These are phyloP conservation scores for Heliconius erato DNA, from an alignment of 2,888 invertebrate species.

Conservation along the genomic window DNA sequence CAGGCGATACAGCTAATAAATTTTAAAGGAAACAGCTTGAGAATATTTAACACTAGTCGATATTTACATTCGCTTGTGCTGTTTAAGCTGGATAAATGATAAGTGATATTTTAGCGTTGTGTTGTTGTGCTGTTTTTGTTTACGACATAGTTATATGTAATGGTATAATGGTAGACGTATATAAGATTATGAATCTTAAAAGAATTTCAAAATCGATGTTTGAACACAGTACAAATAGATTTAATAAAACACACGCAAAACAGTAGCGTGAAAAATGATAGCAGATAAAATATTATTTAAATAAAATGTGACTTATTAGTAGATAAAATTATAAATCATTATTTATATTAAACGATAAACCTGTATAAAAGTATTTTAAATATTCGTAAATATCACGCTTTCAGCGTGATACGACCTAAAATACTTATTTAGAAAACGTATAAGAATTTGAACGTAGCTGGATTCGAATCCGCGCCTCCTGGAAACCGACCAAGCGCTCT, in stretches of 20 bases:
- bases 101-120: neutral
- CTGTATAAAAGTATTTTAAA: too few relatives aligned
- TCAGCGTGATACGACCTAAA: too few relatives aligned
- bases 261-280: neutral
- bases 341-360: too few relatives aligned
- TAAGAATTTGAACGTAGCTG: too few relatives aligned
- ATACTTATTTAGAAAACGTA: too few relatives aligned
- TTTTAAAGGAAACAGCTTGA: conserved; percentile 31
- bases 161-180: too few relatives aligned
- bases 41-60: conserved; percentile 29
- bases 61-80: conserved; percentile 10
- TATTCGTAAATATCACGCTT: too few relatives aligned
- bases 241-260: neutral
- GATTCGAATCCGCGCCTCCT: too few relatives aligned
- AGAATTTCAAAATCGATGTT: too few relatives aligned
- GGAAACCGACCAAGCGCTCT: too few relatives aligned
- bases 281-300: neutral
- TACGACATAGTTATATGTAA: too few relatives aligned
- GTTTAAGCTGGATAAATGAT: neutral
- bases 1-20: conserved; percentile 39
- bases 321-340: neutral
- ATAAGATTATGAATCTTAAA: too few relatives aligned
- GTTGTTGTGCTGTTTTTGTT: neutral
- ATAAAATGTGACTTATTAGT: neutral
- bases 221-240: neutral